Percentiles rank a stretch among this genome's conserved stretches.
Evolutionary conservation across 2,797 vertebrate genomes (phyloP).

Genomic region (Gymnodraco acuticeps): DNA sequence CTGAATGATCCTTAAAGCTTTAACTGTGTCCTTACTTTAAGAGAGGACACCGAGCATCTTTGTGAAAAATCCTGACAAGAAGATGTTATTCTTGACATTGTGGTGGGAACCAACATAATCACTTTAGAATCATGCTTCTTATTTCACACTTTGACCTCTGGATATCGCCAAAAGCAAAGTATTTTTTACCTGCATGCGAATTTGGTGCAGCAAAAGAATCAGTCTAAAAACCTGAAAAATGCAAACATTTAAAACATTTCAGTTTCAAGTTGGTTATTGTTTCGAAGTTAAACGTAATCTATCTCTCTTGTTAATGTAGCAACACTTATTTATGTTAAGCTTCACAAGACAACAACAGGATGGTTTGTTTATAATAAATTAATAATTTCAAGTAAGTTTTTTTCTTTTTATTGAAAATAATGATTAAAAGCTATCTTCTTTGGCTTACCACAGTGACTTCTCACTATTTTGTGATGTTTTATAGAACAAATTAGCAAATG

Average conservation of each 20-base stretch:
- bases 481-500: background rate
- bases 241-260: background rate
- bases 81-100: slow-evolving; percentile 11
- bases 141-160: background rate
- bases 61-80: slow-evolving; percentile 7
- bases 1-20: slow-evolving; percentile 9
- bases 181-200: background rate
- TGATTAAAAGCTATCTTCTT: background rate
- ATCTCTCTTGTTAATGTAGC: too few relatives aligned
- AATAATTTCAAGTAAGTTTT: background rate
- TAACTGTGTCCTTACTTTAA: slow-evolving; percentile 20
- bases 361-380: too few relatives aligned
- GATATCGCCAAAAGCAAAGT: background rate
- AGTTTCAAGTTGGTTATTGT: background rate
- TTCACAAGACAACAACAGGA: background rate
- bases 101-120: background rate
- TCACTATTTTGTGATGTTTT: background rate
- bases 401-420: background rate
- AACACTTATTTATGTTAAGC: background rate
- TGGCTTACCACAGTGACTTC: background rate
- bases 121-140: background rate
- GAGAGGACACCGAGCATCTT: slow-evolving; percentile 1
- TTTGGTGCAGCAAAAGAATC: background rate
- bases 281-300: background rate
- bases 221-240: background rate